Evolutionary conservation across 53 echinoderm and acorn worm genomes (phyloP), one percentile per base, ranked within the genome.

Genomic region (Astropecten irregularis): DNA sequence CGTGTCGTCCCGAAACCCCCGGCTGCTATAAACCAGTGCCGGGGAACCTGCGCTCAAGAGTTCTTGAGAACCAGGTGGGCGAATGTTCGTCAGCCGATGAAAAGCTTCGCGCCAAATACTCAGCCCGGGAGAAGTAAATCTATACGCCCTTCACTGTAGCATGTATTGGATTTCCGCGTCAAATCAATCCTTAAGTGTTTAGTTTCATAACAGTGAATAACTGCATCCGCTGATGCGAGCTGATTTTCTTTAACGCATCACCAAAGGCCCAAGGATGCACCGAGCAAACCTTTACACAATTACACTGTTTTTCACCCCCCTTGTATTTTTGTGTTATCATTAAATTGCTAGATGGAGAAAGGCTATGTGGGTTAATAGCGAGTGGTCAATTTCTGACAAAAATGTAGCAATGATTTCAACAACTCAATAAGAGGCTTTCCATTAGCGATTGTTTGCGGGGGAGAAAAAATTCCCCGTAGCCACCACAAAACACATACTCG

Each of bases 71-170:
- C 76, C 76, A 76, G 76, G 76, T 76, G 76, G 76, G 76, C 37
- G 76, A 58, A 76, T 76, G 76, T 58, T 76, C 76, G 46, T 56
- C 23, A 37, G 42, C 56, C 76, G 76, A 76, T 76, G 76, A 76
- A 76, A 76, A 56, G 76, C 76, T 58, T 57, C 57, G 76, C 76
- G 59, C 57, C 59, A 38, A 55, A 40, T 76, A 76, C 76, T 76
- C 76, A 58, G 38, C 76, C 76, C 76, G 37, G 40, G 76, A 76
- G 76, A 28, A 76, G 76, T 76, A 76, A 76, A 76, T 76, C 58
- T 76, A 76, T 76, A 76, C 76, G 76, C 76, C 76, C 76, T 76
- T 76, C 76, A 76, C 76, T 76, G 76, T 76, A 76, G 76, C 76
- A 76, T 76, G 76, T 76, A 76, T 76, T 76, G 76, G 76, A 76